A percentile compares a stretch with the other conserved stretches of the same genome.
These are phyloP conservation scores for Ctenomys sociabilis DNA, from an alignment of 2,113 vertebrate genomes.

Conservation along the genomic window DNA sequence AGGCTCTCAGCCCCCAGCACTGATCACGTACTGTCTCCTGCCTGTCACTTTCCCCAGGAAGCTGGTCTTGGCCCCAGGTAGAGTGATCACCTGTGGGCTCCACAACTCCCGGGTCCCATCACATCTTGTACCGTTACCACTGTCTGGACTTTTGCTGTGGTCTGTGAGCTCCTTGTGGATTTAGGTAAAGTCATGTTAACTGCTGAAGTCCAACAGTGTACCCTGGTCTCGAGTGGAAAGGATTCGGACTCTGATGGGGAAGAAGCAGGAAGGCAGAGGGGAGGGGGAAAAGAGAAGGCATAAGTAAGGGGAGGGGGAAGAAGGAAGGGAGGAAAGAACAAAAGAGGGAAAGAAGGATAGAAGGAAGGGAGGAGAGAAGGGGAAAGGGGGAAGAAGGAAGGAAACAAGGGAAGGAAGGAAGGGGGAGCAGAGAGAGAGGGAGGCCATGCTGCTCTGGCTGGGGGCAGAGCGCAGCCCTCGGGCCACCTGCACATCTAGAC, in stretches of 20 bases:
- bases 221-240: neutral
- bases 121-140: fast-evolving
- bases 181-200: neutral
- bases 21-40: neutral
- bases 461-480: neutral
- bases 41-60: neutral
- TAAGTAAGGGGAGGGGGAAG: too few species aligned
- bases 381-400: too few species aligned
- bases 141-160: neutral
- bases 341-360: too few species aligned
- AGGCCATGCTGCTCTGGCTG: fast-evolving
- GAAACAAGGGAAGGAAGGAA: too few species aligned
- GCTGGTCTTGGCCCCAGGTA: neutral
- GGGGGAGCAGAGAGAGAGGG: neutral
- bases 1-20: neutral
- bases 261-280: neutral
- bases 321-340: fast-evolving
- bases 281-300: too few species aligned
- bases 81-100: neutral
- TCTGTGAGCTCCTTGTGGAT: neutral
- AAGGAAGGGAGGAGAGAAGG: neutral
- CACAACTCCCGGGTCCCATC: fast-evolving
- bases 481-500: conserved; percentile 63
- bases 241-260: fast-evolving
- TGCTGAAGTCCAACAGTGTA: fast-evolving